These are phyloP conservation scores for Syngnathoides biaculeatus DNA, from an alignment of 2,113 vertebrate genomes.

Conservation along the genomic window DNA sequence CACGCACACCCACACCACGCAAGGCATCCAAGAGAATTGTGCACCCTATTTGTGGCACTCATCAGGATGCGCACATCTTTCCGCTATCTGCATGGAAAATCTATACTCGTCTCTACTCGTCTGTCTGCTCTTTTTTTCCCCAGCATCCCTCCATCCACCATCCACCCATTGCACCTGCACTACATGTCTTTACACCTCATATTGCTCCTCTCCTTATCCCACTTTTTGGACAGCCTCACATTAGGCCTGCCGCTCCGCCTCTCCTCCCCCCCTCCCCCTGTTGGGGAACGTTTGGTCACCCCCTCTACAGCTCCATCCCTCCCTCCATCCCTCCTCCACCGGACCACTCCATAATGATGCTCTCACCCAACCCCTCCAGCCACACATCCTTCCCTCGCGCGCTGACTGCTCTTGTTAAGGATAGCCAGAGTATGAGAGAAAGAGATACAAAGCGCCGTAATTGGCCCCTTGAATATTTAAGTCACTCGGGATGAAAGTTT, in stretches of 20 bases:
- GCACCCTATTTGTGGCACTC: conserved; percentile 58
- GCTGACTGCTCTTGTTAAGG: conserved; percentile 57
- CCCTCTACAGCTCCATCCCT: not conserved
- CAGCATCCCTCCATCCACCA: conserved; percentile 17
- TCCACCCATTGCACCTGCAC: conserved; percentile 19
- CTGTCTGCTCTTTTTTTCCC: conserved; percentile 24
- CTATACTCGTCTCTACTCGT: conserved; percentile 43
- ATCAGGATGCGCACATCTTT: conserved; percentile 55
- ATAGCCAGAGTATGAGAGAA: conserved; percentile 32
- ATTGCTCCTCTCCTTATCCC: not conserved
- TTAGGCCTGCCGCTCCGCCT: conserved; percentile 35
- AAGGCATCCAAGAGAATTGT: conserved; percentile 40
- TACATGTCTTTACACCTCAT: not conserved
- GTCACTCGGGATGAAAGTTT: conserved; percentile 69
- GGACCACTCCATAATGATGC: conserved; percentile 56
- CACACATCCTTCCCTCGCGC: conserved; percentile 31
- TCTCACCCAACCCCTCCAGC: conserved; percentile 57
- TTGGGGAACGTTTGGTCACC: conserved; percentile 44
- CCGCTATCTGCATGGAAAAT: conserved; percentile 63
- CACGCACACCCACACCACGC: conserved; percentile 16
- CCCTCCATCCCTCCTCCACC: not conserved
- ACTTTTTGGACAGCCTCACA: conserved; percentile 30
- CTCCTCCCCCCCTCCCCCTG: no score
- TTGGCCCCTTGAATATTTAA: conserved; percentile 72
- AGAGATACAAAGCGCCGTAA: conserved; percentile 62